Conservation (phyloP, 2,113 vertebrate species). For the Gavia stellata region DNA sequence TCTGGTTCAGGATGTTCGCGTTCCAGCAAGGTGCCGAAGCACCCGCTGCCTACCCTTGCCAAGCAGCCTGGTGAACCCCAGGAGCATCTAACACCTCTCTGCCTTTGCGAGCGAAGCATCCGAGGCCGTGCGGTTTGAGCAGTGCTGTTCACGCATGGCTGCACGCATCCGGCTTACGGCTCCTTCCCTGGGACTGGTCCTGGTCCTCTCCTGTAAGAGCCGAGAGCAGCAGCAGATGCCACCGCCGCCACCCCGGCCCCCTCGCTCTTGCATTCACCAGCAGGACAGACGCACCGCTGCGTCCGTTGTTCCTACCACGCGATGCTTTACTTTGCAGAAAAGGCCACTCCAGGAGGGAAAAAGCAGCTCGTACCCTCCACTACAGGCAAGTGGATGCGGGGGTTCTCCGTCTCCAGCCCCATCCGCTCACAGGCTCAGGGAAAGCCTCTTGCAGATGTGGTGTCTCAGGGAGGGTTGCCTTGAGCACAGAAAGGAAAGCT, state of each 20-base stretch:
- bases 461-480: not conserved
- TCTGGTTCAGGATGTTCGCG: not conserved
- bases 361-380: not conserved
- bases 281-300: rapidly evolving
- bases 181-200: rapidly evolving
- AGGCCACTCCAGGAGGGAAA: not conserved
- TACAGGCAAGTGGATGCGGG: rapidly evolving
- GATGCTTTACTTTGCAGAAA: not conserved
- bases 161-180: rapidly evolving
- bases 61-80: not conserved
- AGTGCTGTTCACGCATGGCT: rapidly evolving
- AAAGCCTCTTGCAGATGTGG: not conserved
- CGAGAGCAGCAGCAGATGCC: not conserved
- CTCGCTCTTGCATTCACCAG: rapidly evolving
- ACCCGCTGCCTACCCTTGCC: not conserved
- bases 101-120: not conserved
- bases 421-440: rapidly evolving
- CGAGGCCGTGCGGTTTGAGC: rapidly evolving
- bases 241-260: rapidly evolving
- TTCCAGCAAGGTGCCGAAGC: not conserved
- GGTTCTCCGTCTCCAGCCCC: not conserved
- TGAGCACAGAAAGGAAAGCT: not conserved
- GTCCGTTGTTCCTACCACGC: rapidly evolving
- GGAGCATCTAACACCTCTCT: not conserved
- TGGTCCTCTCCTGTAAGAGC: not conserved